Base-by-base conservation (phyloP, 2,797 vertebrate genomes). In the Malurus splendens region DNA sequence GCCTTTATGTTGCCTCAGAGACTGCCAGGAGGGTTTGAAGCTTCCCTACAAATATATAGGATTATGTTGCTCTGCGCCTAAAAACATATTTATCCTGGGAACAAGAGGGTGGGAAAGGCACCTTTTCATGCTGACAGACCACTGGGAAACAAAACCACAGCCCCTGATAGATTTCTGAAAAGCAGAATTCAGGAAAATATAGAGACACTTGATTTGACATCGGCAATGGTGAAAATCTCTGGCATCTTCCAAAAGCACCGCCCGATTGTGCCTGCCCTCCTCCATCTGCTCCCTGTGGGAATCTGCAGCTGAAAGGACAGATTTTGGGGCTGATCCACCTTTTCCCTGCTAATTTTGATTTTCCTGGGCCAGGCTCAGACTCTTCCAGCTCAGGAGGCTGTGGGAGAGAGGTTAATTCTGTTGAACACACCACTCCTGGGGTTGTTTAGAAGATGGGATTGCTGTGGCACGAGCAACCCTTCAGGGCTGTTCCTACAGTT, bases 21-120 rank as follows among this genome's bases (percentile, higher is more conserved):
- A 2, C 52, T 64, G 86, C 86, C 92, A 94, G 88, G 47, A 88
- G 75, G 64, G 60, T 79, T 93, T 94, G 90, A 74, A 86, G 67
- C 83, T 76, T 10, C 88, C 76, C 84, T 92, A 67, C 9, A 56
- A 56, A 87, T 82, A 86, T 84, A 75, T 84, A 91, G 84, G 90
- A 52, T 93, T 64, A 39, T 18, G 30, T 62, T 65, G 15, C 78
- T 86, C 84, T 4, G 48, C 76, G 90, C 93, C 90, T 90, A 92
- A 82, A 92, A 92, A 86, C 83, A 88, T 86, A 94, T 93, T 93
- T 94, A 84, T 78, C 10, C 81, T 91, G 86, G 86, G 83, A 93
- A 71, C 88, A 91, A 82, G 78, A 54, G 72, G 15, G 38, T 76
- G 86, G 89, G 73, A 92, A 92, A 10, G 18, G 27, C 32, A 3